Base-by-base conservation (phyloP, 2,113 vertebrate genomes). In the Tympanuchus pallidicinctus region DNA sequence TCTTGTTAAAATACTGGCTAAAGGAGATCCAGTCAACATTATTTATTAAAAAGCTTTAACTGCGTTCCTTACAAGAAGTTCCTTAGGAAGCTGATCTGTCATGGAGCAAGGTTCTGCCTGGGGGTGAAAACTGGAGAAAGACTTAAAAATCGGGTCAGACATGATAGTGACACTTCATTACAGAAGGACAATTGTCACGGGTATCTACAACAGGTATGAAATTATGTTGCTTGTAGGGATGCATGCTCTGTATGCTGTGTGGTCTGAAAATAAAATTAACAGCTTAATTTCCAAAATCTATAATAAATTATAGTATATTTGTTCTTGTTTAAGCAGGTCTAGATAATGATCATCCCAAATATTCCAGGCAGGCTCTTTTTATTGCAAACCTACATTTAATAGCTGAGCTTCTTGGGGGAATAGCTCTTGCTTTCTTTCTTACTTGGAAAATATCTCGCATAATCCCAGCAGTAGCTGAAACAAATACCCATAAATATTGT, bases 31-130 rank as follows among this genome's bases (percentile, higher is more conserved):
- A 89, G 91, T 85, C 94, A 92, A 80, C 71, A 79, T 94, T 82
- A 92, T 76, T 95, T 86, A 91, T 91, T 94, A 56, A 95, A 92
- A 80, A 89, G 63, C 14, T 91, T 94, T 94, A 94, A 78, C 52
- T 32, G 42, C 30, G 27, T 71, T 86, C 50, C 5, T 66, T 74
- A 72, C 38, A 92, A 71, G 91, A 93, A 71, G 9, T 28, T 87
- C 50, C 60, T 73, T 86, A 77, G 91, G 67, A 56, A 87, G 77
- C 5, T 28, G 36, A 56, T 86, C 13, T 60, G 1, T 52, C 82
- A 27, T 13, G 10, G 34, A 15, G 38, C 40, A n/a, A 89, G 75
- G 34, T 80, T 77, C 64, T 89, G 67, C 87, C 87, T 71, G 36
- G 15, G 50, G 84, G 90, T 89, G 80, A 93, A 91, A 92, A 87